phyloP scores from a whole-genome alignment of 1,140 invertebrate genomes.

The Drosophila ercepeae region DNA sequence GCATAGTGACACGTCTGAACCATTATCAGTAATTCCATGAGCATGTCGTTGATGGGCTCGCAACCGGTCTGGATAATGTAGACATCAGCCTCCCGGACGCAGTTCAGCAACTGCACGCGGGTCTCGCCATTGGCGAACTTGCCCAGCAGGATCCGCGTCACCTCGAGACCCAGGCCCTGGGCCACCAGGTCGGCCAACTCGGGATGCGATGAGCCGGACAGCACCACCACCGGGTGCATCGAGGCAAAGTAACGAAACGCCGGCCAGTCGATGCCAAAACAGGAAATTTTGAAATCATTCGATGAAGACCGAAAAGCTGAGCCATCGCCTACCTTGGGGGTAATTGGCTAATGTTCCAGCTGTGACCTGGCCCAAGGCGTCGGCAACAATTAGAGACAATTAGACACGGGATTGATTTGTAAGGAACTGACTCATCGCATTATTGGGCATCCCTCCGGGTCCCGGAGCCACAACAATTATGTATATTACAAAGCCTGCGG shows the following conservation, averaged over 20 bases:
- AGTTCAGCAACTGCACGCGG: slow-evolving; percentile 4
- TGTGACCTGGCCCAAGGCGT: slow-evolving; percentile 4
- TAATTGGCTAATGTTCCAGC: slow-evolving; percentile 35
- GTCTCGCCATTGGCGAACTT: slow-evolving; percentile 24
- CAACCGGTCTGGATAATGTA: slow-evolving; percentile 21
- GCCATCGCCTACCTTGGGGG: not conserved
- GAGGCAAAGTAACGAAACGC: not conserved
- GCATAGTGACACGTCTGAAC: not conserved
- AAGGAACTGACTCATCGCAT: slow-evolving; percentile 14
- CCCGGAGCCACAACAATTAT: slow-evolving; percentile 4
- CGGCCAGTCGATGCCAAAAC: not conserved
- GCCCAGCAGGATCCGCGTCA: not conserved
- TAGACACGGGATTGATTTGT: slow-evolving; percentile 23
- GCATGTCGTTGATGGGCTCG: slow-evolving; percentile 19
- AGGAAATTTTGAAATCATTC: not conserved
- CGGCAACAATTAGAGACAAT: slow-evolving; percentile 47
- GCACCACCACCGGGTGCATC: slow-evolving; percentile 3
- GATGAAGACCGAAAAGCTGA: not conserved
- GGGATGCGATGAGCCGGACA: slow-evolving; percentile 22
- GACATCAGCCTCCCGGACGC: slow-evolving; percentile 15
- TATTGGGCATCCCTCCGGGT: not conserved
- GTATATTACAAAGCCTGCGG: slow-evolving; percentile 12
- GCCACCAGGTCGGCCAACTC: slow-evolving; percentile 2
- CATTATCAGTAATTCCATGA: slow-evolving; percentile 28
- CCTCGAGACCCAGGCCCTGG: not conserved